Base-by-base conservation (phyloP, 2,888 invertebrate genomes). In the Limnephilus marmoratus region DNA sequence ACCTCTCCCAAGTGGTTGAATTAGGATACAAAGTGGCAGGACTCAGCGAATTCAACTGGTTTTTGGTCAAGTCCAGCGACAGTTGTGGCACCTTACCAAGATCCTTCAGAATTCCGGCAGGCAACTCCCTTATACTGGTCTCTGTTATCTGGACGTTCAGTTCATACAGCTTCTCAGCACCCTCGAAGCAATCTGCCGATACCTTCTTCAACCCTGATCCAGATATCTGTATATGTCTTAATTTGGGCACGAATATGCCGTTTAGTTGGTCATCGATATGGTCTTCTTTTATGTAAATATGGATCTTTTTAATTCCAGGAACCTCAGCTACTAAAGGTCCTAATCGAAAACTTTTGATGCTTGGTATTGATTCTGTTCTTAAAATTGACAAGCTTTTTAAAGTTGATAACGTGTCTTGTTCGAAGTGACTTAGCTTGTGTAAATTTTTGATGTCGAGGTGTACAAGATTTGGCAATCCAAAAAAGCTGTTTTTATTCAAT, bases 1-100 rank as follows among this genome's bases (percentile, higher is more conserved):
- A 97, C 94, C 97, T 97, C 95, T 98, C 98, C 98, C 98, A 98
- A 94, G 97, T 97, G 41, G 98, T 98, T 94, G 97, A 97, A 95
- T 98, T 98, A 49, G 98, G 98, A 95, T 98, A 98, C 95, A 99
- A 98, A 93, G 98, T 97, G 93, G 98, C 98, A 90, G 98, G 98
- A 95, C 98, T 98, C 94, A 99, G 96, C 92, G 97, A 97, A 80
- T 97, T 97, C 94, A 99, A 96, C 95, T 97, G 97, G 96, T 99
- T 99, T 94, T 97, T 97, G 93, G 98, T 97, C 94, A 99, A 96
- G 95, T 99, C 98, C 93, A 99, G 96, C 82, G 97, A 97, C 92
- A 98, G 96, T 95, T 98, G 98, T 13, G 98, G 97, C 94, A 98
- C 97, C 94, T 97, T 97, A 91, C 98, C 97, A 94, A 98, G 96